Percentiles rank a stretch among this genome's conserved stretches.
phyloP scores from a whole-genome alignment of 1,140 invertebrate species.

The Mercenaria mercenaria region DNA sequence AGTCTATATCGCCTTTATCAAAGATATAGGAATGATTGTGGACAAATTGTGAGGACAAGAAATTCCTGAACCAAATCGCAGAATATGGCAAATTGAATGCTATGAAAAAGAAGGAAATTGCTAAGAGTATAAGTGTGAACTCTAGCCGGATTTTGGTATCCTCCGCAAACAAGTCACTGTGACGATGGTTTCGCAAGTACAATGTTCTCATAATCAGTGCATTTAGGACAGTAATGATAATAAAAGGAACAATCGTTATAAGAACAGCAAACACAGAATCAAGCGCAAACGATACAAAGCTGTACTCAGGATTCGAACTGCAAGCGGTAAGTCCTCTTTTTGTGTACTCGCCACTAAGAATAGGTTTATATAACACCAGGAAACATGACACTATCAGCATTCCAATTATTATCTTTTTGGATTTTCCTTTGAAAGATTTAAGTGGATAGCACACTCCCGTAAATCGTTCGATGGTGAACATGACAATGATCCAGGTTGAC shows the following conservation, averaged over 20 bases:
- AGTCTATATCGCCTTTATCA: not conserved
- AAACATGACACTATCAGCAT: conserved; percentile 56
- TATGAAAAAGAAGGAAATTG: conserved; percentile 75
- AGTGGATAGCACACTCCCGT: conserved; percentile 77
- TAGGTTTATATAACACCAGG: conserved; percentile 75
- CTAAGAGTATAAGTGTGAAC: conserved; percentile 76
- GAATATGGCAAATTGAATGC: conserved; percentile 77
- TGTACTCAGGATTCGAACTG: conserved; percentile 54
- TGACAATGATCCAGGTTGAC: conserved; percentile 80
- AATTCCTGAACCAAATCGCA: conserved; percentile 63
- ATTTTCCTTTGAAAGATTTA: conserved; percentile 47
- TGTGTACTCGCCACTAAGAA: conserved; percentile 69
- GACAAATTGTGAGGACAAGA: no score
- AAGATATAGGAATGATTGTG: not conserved
- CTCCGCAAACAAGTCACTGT: conserved; percentile 63
- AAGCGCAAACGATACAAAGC: conserved; percentile 68
- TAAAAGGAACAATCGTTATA: conserved; percentile 72
- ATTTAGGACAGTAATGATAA: conserved; percentile 72
- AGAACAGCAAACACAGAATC: conserved; percentile 72
- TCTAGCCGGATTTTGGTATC: conserved; percentile 70
- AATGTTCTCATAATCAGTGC: conserved; percentile 72
- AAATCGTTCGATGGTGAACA: conserved; percentile 81
- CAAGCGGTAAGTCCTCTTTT: conserved; percentile 42
- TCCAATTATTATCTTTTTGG: conserved; percentile 47
- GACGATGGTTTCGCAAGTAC: conserved; percentile 48